Base-by-base conservation (phyloP, 2,888 invertebrate genomes). In the Callyntrura guangdongensis region DNA sequence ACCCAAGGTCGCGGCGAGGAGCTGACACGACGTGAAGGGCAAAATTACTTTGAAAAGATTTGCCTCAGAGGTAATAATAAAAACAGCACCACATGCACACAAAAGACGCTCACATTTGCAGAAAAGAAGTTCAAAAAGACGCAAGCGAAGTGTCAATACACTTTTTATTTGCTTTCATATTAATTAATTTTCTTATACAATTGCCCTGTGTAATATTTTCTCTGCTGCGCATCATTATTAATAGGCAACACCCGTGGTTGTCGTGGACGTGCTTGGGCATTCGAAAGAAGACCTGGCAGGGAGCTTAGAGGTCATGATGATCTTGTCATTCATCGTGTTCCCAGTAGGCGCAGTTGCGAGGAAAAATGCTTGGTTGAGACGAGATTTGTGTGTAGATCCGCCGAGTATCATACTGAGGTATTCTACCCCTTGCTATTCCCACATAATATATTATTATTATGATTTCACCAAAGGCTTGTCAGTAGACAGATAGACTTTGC, bases 231-330 rank as follows among this genome's bases (percentile, higher is more conserved):
- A 81, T 77, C 53, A 22, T 77, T 82, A 20, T 82, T 27, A 84
- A n/a, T 45, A 91, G 94, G 93, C 36, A 93, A 93, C 69, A 93
- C 93, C 8, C 92, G 92, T 36, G 94, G 94, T 20, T 95, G 95
- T 93, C 94, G 94, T 22, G 95, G 95, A 47, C 94, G 94, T 91
- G 95, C 94, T 53, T 95, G 95, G 95, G 95, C 96, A 8, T 96
- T 96, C 94, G 96, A 96, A 93, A 94, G 96, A 8, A 95, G 95
- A 87, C 95, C 95, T 14, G 95, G 95, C 82, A 95, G 95, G 91
- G 95, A 95, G 92, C 94, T 96, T 67, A 95, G 95, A 72, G 95
- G 95, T 89, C 93, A 94, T 86, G 95, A 95, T 87, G 95, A 95
- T 93, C 94, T 95, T 91, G 94, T 95, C 53, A 94, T 95, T 36